These are phyloP conservation scores for Cancer borealis DNA, from an alignment of 2,888 invertebrate species.

Conservation along the genomic window DNA sequence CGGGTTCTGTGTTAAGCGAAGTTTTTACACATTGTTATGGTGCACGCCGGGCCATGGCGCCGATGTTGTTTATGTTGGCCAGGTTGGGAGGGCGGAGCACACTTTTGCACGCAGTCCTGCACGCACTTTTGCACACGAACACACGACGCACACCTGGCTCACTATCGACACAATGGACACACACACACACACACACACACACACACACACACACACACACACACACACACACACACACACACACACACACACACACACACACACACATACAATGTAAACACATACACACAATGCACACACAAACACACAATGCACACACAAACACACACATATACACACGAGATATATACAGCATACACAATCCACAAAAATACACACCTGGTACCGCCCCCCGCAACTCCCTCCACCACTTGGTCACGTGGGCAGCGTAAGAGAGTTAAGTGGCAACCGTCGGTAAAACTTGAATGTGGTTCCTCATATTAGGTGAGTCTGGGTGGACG, in stretches of 20 bases:
- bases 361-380: too few species aligned
- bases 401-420: not conserved
- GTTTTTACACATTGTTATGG: constrained; percentile 10
- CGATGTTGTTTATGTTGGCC: not conserved
- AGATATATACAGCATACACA: not conserved
- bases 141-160: not conserved
- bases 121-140: not conserved
- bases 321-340: not conserved
- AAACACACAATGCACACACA: not conserved
- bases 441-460: not conserved
- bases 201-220: constrained; percentile 18
- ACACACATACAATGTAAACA: not conserved
- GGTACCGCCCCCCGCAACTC: too few species aligned
- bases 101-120: not conserved
- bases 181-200: not conserved
- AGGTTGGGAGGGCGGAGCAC: not conserved
- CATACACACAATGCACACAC: not conserved
- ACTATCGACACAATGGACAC: not conserved
- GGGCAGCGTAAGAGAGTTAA: not conserved
- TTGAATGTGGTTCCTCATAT: not conserved
- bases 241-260: not conserved
- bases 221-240: not conserved
- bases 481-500: not conserved
- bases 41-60: not conserved
- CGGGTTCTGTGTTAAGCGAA: not conserved